Base-by-base conservation (phyloP, 1,140 invertebrate species). In the Atopsyche davidsoni region DNA sequence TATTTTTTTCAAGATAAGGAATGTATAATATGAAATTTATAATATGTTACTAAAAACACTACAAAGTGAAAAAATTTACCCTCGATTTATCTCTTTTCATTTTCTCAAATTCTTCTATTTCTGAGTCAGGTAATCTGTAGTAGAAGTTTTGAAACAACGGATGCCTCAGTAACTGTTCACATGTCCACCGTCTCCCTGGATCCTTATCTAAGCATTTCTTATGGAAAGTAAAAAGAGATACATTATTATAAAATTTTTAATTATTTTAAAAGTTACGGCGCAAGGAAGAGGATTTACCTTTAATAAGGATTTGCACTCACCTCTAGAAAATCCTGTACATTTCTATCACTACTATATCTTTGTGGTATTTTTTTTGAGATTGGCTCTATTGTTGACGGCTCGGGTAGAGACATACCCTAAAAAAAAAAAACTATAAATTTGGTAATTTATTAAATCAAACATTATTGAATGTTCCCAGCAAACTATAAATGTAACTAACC, bases 181-280 rank as follows among this genome's bases (percentile, higher is more conserved):
- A 90, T 0, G 88, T 88, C 84, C 87, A 89, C 59, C 96, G 76
- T 65, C 89, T 83, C 38, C 81, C 77, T 0, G 96, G 96, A 72
- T 98, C 92, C 71, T 93, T 94, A 63, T 96, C 89, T 40, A 99
- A 69, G 65, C 95, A 98, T 80, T 88, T 92, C 84, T 92, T 68
- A n/a, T n/a, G n/a, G n/a, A 13, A 72, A 70, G 39, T 38, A 43
- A 50, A 48, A 47, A 4, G 25, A 31, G 7, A 31, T 31, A 31
- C 25, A 7, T 9, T 7, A 35, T 54, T 24, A 46, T n/a, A 7
- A 16, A 16, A 31, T 31, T 31, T 31, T 9, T 31, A n/a, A n/a
- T n/a, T n/a, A n/a, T n/a, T n/a, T n/a, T n/a, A n/a, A n/a, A n/a
- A n/a, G n/a, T n/a, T n/a, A 31, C 7, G n/a, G 25, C n/a, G 25